Base-by-base conservation (phyloP, 2,888 invertebrate species). In the Agrotis segetum region DNA sequence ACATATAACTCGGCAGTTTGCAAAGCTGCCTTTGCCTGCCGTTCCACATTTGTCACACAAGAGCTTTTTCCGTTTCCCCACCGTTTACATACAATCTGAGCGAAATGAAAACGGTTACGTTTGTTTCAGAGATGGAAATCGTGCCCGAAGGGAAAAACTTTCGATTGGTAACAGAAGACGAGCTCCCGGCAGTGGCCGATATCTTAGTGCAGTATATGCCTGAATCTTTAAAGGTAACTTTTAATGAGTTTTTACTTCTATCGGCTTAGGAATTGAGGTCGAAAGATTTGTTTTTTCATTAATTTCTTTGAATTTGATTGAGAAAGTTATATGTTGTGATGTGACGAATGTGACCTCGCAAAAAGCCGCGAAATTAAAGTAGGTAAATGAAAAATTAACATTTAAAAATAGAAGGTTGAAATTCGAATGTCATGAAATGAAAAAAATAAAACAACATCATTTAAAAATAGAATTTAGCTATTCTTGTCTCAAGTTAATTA, bases 101-200 rank as follows among this genome's bases (percentile, higher is more conserved):
- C 59, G 40, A 64, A 81, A 70, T 67, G 68, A 73, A 50, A 76
- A 63, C 70, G 34, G 66, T 82, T 80, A 52, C 52, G 58, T 89
- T 94, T 93, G 90, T 96, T 97, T 74, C 96, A 98, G 98, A 97
- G 97, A 98, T 98, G 98, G 98, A 98, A 97, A 97, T 98, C 97
- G 97, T 97, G 97, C 96, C 97, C 94, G 98, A 98, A 96, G 98
- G 98, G 92, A 98, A 97, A 97, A 97, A 98, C 97, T 98, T 98
- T 97, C 98, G 98, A 97, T 97, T 98, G 97, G 97, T 98, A 94
- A 96, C 97, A 96, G 97, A 98, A 97, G 97, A 98, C 94, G 98
- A 98, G 97, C 97, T 98, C 96, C 97, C 98, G 92, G 97, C 97
- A 93, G 97, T 98, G 93, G 97, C 98, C 94, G 97, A 98, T 93